Evolutionary conservation across 2,888 invertebrate species (phyloP).

Genomic region (Orthosia gracilis): DNA sequence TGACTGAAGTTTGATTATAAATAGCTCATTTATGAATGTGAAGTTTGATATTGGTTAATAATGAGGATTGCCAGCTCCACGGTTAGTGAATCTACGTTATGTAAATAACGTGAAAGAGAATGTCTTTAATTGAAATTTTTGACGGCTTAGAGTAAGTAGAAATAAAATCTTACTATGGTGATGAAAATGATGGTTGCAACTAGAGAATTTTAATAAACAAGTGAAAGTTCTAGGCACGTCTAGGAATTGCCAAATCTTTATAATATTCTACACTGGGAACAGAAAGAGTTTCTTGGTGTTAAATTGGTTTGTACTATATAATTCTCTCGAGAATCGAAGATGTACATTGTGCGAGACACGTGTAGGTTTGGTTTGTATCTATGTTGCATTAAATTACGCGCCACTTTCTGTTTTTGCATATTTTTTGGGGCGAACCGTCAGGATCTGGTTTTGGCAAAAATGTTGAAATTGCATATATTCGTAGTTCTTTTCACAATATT

Average conservation of each 20-base stretch:
- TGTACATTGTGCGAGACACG: no score
- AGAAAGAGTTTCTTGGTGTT: not conserved
- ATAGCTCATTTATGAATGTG: no score
- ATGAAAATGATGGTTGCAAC: not conserved
- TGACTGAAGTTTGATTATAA: no score
- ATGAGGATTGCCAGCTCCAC: no score
- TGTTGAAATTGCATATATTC: not conserved
- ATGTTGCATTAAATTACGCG: no score
- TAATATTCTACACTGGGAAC: no score
- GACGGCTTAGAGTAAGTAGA: not conserved
- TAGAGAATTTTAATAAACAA: not conserved
- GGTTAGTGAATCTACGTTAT: not conserved
- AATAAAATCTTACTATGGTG: not conserved
- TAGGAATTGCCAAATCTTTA: not conserved
- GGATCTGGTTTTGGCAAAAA: not conserved
- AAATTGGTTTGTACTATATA: not conserved
- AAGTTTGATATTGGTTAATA: no score
- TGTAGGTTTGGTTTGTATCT: no score
- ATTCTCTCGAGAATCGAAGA: no score
- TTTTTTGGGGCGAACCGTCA: no score
- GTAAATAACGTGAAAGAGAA: not conserved
- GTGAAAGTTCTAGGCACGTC: not conserved
- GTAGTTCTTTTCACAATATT: not conserved
- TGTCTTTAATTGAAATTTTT: not conserved
- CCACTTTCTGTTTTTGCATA: no score